Percentiles rank a stretch among this genome's conserved stretches.
These are phyloP conservation scores for Lysandra bellargus DNA, from an alignment of 2,888 invertebrate genomes.

Conservation along the genomic window DNA sequence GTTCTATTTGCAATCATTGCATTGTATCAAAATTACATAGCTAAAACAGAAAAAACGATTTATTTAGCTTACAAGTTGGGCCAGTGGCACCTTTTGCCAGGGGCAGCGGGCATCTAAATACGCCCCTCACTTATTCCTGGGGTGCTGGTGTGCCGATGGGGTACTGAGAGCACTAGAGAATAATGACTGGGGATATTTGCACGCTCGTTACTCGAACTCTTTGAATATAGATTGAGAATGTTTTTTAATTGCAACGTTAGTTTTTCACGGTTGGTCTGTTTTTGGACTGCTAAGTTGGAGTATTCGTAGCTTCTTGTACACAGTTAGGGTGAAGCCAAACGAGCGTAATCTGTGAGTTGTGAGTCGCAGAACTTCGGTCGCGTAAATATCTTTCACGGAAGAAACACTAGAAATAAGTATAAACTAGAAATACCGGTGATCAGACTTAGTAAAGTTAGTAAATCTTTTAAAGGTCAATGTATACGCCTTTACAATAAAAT, in stretches of 20 bases:
- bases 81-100: not conserved
- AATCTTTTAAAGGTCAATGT: too few relatives aligned
- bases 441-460: too few relatives aligned
- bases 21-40: not conserved
- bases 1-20: too few relatives aligned
- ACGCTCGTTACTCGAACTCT: constrained; percentile 35
- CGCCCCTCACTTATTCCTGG: not conserved
- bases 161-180: constrained; percentile 61
- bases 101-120: not conserved
- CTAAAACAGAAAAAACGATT: not conserved
- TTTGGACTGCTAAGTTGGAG: not conserved
- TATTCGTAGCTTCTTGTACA: too few relatives aligned
- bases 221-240: constrained; percentile 23
- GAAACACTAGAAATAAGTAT: too few relatives aligned
- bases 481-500: too few relatives aligned
- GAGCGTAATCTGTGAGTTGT: too few relatives aligned
- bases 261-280: not conserved
- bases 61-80: not conserved
- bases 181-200: constrained; percentile 58
- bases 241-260: constrained; percentile 3
- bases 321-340: too few relatives aligned
- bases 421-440: too few relatives aligned
- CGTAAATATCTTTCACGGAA: too few relatives aligned
- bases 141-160: not conserved
- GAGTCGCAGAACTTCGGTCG: too few relatives aligned